These are phyloP conservation scores for Micrasema minimum DNA, from an alignment of 1,140 invertebrate species.

Conservation along the genomic window DNA sequence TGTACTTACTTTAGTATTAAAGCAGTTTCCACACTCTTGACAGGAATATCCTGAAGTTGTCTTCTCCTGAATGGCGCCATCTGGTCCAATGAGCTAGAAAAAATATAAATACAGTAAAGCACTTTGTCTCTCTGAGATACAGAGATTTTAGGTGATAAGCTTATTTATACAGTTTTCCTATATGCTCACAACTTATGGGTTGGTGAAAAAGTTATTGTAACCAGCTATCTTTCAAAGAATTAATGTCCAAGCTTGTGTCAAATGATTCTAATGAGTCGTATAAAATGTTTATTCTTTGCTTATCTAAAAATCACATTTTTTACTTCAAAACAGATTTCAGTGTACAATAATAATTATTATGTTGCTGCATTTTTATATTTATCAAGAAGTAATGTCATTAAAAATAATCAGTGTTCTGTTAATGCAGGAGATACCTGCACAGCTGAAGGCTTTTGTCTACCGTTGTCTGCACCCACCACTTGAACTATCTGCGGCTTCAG, in stretches of 20 bases:
- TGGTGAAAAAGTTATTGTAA: conserved; percentile 5
- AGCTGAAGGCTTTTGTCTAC: conserved; percentile 35
- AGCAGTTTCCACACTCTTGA: conserved; percentile 65
- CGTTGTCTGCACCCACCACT: conserved; percentile 52
- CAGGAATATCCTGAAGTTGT: conserved; percentile 61
- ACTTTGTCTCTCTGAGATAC: not conserved
- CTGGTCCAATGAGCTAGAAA: conserved; percentile 62
- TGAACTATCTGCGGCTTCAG: conserved; percentile 66
- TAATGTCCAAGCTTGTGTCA: no score
- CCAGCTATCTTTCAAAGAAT: conserved; percentile 28
- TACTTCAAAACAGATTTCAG: no score
- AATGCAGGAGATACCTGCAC: conserved; percentile 42
- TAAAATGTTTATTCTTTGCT: no score
- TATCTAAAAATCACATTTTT: no score
- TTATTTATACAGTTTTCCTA: conserved; percentile 11
- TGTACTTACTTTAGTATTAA: conserved; percentile 63
- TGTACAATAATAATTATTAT: no score
- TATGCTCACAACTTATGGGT: conserved; percentile 3
- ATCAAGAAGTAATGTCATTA: no score
- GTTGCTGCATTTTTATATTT: no score
- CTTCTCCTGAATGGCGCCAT: conserved; percentile 63
- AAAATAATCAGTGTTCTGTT: no score
- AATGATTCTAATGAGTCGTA: no score
- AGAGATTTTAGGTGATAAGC: conserved; percentile 2
- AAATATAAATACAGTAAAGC: not conserved